A percentile compares a stretch with the other conserved stretches of the same genome.
phyloP scores from a whole-genome alignment of 2,113 vertebrate species.

The Oncorhynchus nerka region DNA sequence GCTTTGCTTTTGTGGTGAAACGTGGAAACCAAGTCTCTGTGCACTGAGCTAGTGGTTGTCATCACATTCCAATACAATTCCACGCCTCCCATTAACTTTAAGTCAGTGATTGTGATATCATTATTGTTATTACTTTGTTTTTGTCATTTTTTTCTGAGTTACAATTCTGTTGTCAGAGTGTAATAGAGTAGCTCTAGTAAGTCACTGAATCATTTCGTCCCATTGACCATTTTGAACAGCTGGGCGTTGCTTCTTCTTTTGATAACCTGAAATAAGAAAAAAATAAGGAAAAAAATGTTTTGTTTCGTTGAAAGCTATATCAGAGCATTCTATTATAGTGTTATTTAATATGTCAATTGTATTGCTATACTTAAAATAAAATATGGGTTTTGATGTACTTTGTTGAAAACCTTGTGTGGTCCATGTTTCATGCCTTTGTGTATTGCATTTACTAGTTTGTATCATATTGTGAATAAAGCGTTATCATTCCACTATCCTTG shows the following conservation, averaged over 20 bases:
- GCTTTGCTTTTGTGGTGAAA: conserved; percentile 70
- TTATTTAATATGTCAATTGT: conserved; percentile 99
- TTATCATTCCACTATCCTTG: not conserved
- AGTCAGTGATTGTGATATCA: conserved; percentile 89
- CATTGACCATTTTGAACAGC: conserved; percentile 79
- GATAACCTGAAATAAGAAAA: conserved; percentile 75
- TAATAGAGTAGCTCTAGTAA: conserved; percentile 82
- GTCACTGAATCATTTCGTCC: conserved; percentile 78
- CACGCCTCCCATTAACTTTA: conserved; percentile 75
- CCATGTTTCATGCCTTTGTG: not conserved
- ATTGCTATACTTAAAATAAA: conserved; percentile 99
- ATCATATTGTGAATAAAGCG: not conserved
- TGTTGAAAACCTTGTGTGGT: conserved; percentile 54
- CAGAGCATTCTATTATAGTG: conserved; percentile 97
- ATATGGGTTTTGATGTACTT: conserved; percentile 97
- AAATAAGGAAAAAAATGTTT: conserved; percentile 34
- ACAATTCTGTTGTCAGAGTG: conserved; percentile 77
- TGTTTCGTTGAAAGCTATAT: conserved; percentile 92
- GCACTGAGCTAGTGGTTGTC: conserved; percentile 76
- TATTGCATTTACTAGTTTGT: not conserved
- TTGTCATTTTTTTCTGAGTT: conserved; percentile 24
- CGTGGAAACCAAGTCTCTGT: conserved; percentile 77
- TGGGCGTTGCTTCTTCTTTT: conserved; percentile 77
- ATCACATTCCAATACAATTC: conserved; percentile 75
- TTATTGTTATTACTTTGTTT: conserved; percentile 35